phyloP scores from a whole-genome alignment of 2,888 invertebrate species.

The Nysson spinosus region DNA sequence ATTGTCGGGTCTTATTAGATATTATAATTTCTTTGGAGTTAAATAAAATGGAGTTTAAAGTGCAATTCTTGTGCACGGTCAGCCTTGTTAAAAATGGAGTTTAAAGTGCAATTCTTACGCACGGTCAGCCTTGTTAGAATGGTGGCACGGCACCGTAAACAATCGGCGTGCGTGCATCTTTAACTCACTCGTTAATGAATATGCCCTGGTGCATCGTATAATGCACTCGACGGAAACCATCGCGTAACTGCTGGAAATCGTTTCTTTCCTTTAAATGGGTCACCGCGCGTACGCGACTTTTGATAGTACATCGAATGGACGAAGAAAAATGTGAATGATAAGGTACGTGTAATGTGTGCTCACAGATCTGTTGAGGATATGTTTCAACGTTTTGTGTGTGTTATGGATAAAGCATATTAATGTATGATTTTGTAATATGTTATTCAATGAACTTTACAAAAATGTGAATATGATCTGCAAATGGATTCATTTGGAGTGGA shows the following conservation, averaged over 20 bases:
- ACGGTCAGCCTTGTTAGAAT: slow-evolving; percentile 35
- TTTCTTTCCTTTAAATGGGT: slow-evolving; percentile 22
- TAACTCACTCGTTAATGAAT: slow-evolving; percentile 52
- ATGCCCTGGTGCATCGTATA: slow-evolving; percentile 39
- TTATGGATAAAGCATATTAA: too few relatives aligned
- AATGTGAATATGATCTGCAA: too few relatives aligned
- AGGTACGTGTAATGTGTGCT: too few relatives aligned
- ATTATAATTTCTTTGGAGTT: slow-evolving; percentile 23
- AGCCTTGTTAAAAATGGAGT: slow-evolving; percentile 3
- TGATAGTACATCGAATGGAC: not conserved
- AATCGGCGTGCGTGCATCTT: slow-evolving; percentile 47
- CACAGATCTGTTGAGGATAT: too few relatives aligned
- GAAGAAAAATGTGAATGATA: too few relatives aligned
- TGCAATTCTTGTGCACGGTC: too few relatives aligned
- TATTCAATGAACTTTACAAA: too few relatives aligned
- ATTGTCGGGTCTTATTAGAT: slow-evolving; percentile 12
- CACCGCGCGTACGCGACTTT: not conserved
- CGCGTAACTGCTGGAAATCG: slow-evolving; percentile 41
- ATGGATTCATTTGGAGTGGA: too few relatives aligned
- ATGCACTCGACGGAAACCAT: slow-evolving; percentile 40
- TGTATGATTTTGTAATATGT: too few relatives aligned
- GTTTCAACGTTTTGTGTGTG: too few relatives aligned
- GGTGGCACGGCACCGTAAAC: slow-evolving; percentile 42
- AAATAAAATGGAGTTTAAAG: too few relatives aligned
- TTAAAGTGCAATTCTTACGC: slow-evolving; percentile 28